These are phyloP conservation scores for Exephanes ischioxanthus DNA, from an alignment of 2,888 invertebrate species.

Conservation along the genomic window DNA sequence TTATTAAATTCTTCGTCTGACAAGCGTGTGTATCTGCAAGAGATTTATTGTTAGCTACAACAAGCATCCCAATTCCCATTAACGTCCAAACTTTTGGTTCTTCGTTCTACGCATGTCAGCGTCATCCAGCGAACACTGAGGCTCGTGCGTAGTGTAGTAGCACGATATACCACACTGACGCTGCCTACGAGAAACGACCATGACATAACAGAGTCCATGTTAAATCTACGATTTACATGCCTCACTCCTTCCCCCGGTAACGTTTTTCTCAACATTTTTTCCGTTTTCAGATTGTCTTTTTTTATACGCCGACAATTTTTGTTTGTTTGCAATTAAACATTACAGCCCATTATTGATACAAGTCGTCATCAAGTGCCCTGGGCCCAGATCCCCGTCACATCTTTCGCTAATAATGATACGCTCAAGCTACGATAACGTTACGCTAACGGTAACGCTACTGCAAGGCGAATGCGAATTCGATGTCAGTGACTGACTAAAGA, in stretches of 20 bases:
- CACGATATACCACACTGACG: not conserved
- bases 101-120: not conserved
- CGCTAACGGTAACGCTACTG: too few relatives aligned
- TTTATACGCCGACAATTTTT: too few relatives aligned
- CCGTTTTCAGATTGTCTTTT: not conserved
- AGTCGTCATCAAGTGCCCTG: too few relatives aligned
- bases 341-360: too few relatives aligned
- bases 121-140: not conserved
- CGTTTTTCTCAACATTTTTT: not conserved
- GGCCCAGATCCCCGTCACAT: too few relatives aligned
- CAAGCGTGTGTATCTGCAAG: not conserved
- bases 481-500: too few relatives aligned
- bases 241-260: not conserved
- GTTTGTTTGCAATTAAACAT: too few relatives aligned
- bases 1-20: not conserved
- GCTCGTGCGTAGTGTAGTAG: not conserved
- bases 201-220: not conserved
- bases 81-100: not conserved
- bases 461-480: too few relatives aligned
- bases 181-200: not conserved
- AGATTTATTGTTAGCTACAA: constrained; percentile 8
- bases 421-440: too few relatives aligned
- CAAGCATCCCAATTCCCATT: not conserved
- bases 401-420: too few relatives aligned
- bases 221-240: not conserved